Evolutionary conservation across 2,888 invertebrate species (phyloP), one percentile per base, ranked within the genome.

Genomic region (Caenorhabditis panamensis): DNA sequence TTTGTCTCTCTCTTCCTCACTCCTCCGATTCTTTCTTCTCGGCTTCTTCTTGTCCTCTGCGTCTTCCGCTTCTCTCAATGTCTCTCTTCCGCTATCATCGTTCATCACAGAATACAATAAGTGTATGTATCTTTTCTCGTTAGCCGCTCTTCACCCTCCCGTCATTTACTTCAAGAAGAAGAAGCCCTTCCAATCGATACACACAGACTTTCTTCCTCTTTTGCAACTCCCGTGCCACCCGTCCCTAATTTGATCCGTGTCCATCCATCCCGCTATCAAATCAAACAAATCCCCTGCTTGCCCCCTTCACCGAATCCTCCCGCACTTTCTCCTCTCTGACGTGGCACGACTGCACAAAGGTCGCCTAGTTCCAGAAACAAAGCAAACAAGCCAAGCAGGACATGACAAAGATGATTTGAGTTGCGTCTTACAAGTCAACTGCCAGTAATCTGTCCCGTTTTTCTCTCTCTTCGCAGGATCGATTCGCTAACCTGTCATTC

Each of bases 281-380:
- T 73, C 73, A 66, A 66, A 73, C 73, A 73, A 66, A 64, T 73
- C 64, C 53, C 62, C 22, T 41, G 24, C 16, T 61, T 5, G 36
- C 26, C 18, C 24, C 16, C 6, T 58, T 18, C 24, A 24, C n/a
- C 26, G 24, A n/a, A n/a, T n/a, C n/a, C 28, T 61, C 26, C 28
- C 36, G 20, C 20, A 6, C 2, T n/a, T 22, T 13, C 28, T 26
- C 1, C 4, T 9, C 41, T 63, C 2, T 63, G 51, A 31, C 63
- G 49, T 59, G 59, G 59, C 58, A 54, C 51, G 49, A 49, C 13
- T 44, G 44, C 44, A 8, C 49, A 54, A 51, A 51, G 51, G 49
- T 44, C 49, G 22, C 26, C 3, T 2, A 31, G 31, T 53, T 53
- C 53, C 53, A 53, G 36, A 56, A 58, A 53, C 53, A 53, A 58